Percentiles rank a stretch among this genome's conserved stretches.
Conservation (phyloP, 2,113 vertebrate genomes). For the Anolis sagrei region DNA sequence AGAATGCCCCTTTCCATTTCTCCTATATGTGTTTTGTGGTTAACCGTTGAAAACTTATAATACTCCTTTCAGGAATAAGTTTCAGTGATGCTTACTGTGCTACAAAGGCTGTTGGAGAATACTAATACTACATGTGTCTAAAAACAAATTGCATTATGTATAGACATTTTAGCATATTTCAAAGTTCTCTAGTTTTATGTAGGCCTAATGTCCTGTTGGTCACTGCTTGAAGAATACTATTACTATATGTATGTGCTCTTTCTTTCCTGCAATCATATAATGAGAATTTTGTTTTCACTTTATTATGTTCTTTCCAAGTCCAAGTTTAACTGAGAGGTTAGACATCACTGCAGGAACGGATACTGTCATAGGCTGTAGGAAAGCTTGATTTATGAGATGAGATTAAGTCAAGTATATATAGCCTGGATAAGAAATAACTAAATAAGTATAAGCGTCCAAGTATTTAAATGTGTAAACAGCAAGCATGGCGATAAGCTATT, state of each 20-base stretch:
- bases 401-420: conserved; percentile 15
- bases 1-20: neutral
- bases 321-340: neutral
- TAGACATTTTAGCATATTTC: neutral
- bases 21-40: neutral
- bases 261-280: neutral
- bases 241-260: neutral
- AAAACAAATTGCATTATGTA: neutral
- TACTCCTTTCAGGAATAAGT: neutral
- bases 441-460: neutral
- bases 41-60: neutral
- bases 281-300: neutral
- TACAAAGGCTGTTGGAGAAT: neutral
- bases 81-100: neutral
- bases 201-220: neutral
- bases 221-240: neutral
- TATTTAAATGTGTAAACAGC: conserved; percentile 4
- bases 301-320: neutral
- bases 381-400: conserved; percentile 9
- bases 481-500: conserved; percentile 18
- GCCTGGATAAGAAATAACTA: neutral
- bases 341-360: neutral
- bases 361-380: neutral
- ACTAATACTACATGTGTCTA: neutral
- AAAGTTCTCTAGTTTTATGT: conserved; percentile 1